Evolutionary conservation across 1,140 invertebrate species (phyloP), one percentile per base, ranked within the genome.

Genomic region (Philotrypesis tridentata): DNA sequence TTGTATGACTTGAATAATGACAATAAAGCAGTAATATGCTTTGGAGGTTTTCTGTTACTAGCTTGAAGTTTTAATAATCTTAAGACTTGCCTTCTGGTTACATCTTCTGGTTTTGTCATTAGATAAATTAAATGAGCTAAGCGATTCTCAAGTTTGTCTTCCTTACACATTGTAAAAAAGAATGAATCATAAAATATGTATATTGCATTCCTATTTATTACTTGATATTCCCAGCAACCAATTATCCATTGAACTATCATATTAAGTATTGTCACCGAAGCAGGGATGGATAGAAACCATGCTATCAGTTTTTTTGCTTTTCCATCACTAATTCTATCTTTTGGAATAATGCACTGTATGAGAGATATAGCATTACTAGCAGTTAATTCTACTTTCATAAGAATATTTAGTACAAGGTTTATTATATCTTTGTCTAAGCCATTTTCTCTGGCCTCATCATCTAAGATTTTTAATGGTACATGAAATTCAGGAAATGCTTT

Each of bases 1-100:
- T 91, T 92, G 55, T 91, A 92, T 1, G 90, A 91, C 79, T 92
- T 92, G 74, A 89, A 92, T 63, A 92, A 89, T 87, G 86, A 91
- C 23, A 92, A 82, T 72, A 92, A 85, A 7, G 88, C 90, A 72
- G 77, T 87, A 6, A 91, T 83, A 73, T 90, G 86, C 73, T 85
- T 90, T 55, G 71, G 87, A 29, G 85, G 80, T 70, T 82, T 88
- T 25, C 75, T 72, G 29, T 84, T 85, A 72, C 73, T 82, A 31
- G 82, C 17, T 6, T 87, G 86, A 6, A 88, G 33, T 43, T 60
- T 65, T 23, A 90, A 80, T 27, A 92, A 65, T 82, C 88, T 85
- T 7, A 63, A 21, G 0, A 91, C 89, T 84, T 91, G 85, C 82
- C 88, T 88, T 37, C 91, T 82, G 7, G 87, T 89, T 17, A 92